Evolutionary conservation across 2,888 invertebrate species (phyloP).

Genomic region (Alloplasta piceator): DNA sequence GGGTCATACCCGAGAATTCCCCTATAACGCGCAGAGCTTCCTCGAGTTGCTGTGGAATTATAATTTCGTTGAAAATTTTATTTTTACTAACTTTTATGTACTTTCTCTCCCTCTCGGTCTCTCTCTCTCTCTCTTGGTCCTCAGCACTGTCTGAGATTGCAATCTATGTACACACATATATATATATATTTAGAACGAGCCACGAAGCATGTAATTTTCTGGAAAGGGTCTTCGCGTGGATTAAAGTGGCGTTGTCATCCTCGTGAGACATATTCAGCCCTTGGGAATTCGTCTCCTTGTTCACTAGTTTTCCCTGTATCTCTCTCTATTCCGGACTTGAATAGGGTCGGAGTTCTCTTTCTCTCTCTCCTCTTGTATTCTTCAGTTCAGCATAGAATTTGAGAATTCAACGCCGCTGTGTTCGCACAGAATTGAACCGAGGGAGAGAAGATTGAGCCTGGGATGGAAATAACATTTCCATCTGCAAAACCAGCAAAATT

Average conservation of each 20-base stretch:
- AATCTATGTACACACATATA: constrained; percentile 20
- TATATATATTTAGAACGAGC: constrained; percentile 28
- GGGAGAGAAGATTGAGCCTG: background rate
- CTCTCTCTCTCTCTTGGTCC: background rate
- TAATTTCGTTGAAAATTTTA: too few species aligned
- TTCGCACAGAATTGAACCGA: background rate
- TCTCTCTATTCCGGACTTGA: background rate
- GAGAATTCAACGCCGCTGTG: background rate
- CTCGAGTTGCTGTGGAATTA: too few species aligned
- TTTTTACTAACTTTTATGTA: background rate
- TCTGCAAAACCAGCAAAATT: constrained; percentile 6
- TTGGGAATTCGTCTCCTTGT: constrained; percentile 15
- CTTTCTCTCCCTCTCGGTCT: background rate
- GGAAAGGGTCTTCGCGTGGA: constrained; percentile 44
- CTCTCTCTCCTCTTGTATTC: background rate
- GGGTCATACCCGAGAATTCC: too few species aligned
- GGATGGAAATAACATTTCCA: constrained; percentile 30
- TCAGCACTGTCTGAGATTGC: background rate
- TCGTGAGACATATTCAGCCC: constrained; percentile 34
- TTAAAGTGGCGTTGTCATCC: constrained; percentile 45
- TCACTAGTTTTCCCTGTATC: background rate
- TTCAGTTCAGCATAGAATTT: constrained; percentile 5
- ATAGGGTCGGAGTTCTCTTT: background rate
- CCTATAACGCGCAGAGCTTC: too few species aligned
- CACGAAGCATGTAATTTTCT: constrained; percentile 49